A percentile compares a stretch with the other conserved stretches of the same genome.
Conservation (phyloP, 2,888 invertebrate genomes). For the Baronia brevicornis region DNA sequence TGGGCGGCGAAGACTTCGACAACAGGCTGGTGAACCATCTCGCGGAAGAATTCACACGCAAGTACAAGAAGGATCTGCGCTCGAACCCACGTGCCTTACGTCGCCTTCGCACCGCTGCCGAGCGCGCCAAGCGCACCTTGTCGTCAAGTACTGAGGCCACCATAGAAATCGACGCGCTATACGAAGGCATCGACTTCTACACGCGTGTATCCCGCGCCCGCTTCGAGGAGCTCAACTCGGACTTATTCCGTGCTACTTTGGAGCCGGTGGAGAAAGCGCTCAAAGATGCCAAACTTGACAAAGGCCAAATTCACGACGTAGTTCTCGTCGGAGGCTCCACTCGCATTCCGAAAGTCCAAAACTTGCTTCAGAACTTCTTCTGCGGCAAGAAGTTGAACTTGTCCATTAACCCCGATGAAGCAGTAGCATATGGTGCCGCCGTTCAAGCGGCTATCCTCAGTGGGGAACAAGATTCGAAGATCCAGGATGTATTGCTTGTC, state of each 20-base stretch:
- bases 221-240: slow-evolving; percentile 81
- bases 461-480: slow-evolving; percentile 79
- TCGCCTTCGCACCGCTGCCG: slow-evolving; percentile 80
- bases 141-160: slow-evolving; percentile 82
- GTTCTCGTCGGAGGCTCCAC: slow-evolving; percentile 86
- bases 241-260: slow-evolving; percentile 80
- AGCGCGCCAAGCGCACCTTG: slow-evolving; percentile 81
- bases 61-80: slow-evolving; percentile 77
- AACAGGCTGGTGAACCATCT: slow-evolving; percentile 77
- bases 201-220: slow-evolving; percentile 79
- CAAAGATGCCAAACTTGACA: slow-evolving; percentile 82
- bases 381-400: slow-evolving; percentile 79
- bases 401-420: slow-evolving; percentile 84
- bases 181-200: slow-evolving; percentile 79
- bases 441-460: slow-evolving; percentile 80
- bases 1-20: slow-evolving; percentile 81
- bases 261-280: too few species aligned
- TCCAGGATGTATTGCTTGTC: slow-evolving; percentile 76
- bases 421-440: slow-evolving; percentile 83
- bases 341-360: slow-evolving; percentile 83
- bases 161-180: slow-evolving; percentile 81
- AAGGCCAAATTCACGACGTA: slow-evolving; percentile 80
- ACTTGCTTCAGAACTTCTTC: slow-evolving; percentile 80
- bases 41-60: slow-evolving; percentile 78
- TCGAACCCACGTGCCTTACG: slow-evolving; percentile 77